Evolutionary conservation across 2,888 invertebrate genomes (phyloP).

Genomic region (Dioctria rufipes): DNA sequence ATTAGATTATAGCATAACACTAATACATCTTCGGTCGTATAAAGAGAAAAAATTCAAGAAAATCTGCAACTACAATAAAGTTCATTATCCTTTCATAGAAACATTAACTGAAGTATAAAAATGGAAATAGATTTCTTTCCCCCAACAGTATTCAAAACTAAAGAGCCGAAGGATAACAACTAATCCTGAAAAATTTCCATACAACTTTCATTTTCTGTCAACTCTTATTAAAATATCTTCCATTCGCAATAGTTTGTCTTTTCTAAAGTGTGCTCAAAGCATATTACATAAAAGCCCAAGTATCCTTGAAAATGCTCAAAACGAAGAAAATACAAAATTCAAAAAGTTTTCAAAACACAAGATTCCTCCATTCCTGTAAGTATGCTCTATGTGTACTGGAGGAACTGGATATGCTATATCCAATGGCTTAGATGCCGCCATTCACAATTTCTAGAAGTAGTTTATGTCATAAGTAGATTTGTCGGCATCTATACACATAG

Average conservation of each 20-base stretch:
- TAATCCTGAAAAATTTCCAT: background rate
- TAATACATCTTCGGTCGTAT: too few species aligned
- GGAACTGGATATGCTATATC: background rate
- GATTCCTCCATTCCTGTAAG: conserved; percentile 12
- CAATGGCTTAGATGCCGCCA: background rate
- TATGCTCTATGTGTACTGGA: too few species aligned
- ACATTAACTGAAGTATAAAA: background rate
- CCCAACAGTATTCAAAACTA: background rate
- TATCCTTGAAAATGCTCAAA: conserved; percentile 10
- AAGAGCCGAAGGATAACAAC: background rate
- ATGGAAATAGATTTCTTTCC: background rate
- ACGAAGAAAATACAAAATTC: conserved; percentile 18
- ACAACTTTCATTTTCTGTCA: background rate
- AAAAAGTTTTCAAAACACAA: conserved; percentile 35
- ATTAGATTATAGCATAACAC: too few species aligned
- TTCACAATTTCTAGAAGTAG: conserved; percentile 25
- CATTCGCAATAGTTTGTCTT: background rate
- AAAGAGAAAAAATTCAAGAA: too few species aligned
- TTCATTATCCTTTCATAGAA: background rate
- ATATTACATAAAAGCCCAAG: conserved; percentile 23
- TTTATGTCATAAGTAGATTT: background rate
- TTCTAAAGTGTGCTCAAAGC: background rate
- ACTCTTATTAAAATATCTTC: conserved; percentile 7
- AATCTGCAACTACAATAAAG: too few species aligned
- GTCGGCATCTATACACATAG: conserved; percentile 3